phyloP scores from a whole-genome alignment of 2,113 vertebrate genomes.

The Myxocyprinus asiaticus region DNA sequence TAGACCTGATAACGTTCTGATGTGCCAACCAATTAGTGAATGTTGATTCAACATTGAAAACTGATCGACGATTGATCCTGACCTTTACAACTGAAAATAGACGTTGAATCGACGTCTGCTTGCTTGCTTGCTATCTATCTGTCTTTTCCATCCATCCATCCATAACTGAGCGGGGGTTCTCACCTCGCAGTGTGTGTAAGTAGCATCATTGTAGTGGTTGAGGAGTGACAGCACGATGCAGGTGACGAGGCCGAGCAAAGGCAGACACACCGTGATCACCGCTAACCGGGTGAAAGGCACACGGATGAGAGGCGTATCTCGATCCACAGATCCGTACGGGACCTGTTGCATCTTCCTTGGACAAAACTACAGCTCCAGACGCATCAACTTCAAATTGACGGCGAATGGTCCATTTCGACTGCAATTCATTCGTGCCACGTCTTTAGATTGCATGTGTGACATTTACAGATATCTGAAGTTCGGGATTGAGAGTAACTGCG shows the following conservation, averaged over 20 bases:
- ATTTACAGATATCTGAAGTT: neutral
- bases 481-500: too few relatives aligned
- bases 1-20: too few relatives aligned
- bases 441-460: neutral
- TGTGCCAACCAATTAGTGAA: too few relatives aligned
- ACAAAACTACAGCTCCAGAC: neutral
- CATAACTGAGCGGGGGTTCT: too few relatives aligned
- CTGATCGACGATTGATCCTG: too few relatives aligned
- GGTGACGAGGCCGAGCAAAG: conserved; percentile 82
- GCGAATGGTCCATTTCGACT: neutral
- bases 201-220: conserved; percentile 84
- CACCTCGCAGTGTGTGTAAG: conserved; percentile 88
- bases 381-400: neutral
- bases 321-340: conserved; percentile 75
- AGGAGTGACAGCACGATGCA: conserved; percentile 83
- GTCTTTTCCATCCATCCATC: too few relatives aligned
- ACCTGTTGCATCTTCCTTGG: conserved; percentile 81
- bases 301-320: conserved; percentile 83
- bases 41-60: too few relatives aligned
- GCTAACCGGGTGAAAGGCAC: conserved; percentile 81
- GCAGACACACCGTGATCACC: conserved; percentile 80
- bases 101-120: too few relatives aligned
- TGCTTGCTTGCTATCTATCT: too few relatives aligned
- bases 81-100: too few relatives aligned
- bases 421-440: neutral